These are phyloP conservation scores for Scomber japonicus DNA, from an alignment of 2,113 vertebrate genomes.

Conservation along the genomic window DNA sequence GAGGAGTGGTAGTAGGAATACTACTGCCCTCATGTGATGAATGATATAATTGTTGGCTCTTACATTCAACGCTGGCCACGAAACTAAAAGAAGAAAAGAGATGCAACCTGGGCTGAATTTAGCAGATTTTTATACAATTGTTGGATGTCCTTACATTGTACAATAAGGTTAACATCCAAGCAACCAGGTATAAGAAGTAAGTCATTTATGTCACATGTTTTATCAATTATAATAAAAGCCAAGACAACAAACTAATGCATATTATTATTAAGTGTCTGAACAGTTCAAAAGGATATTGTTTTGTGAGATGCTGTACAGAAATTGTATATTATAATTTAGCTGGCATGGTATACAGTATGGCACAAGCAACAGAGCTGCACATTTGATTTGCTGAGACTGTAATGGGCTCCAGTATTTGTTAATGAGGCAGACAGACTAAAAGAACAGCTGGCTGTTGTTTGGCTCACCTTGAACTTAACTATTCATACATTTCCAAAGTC, in stretches of 20 bases:
- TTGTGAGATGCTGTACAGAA: neutral
- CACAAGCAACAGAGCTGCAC: constrained; percentile 27
- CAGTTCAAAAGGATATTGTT: neutral
- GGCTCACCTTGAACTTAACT: constrained; percentile 40
- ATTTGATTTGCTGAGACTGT: constrained; percentile 55
- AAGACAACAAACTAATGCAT: neutral
- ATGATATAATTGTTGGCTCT: neutral
- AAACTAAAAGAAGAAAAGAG: neutral
- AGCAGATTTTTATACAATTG: neutral
- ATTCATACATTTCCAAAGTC: constrained; percentile 38
- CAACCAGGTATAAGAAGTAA: neutral
- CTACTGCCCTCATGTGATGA: constrained; percentile 70
- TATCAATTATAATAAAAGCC: too few species aligned
- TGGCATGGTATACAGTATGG: neutral
- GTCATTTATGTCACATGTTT: neutral
- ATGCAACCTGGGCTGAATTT: neutral
- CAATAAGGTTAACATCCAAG: neutral
- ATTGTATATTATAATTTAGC: constrained; percentile 8
- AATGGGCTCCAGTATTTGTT: constrained; percentile 63
- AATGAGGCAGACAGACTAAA: constrained; percentile 48
- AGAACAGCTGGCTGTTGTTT: constrained; percentile 41
- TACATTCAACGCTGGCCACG: neutral
- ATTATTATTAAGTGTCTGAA: neutral
- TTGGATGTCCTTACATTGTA: too few species aligned
- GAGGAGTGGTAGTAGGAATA: neutral